Percentiles rank a stretch among this genome's conserved stretches.
Evolutionary conservation across 2,888 invertebrate species (phyloP).

Genomic region (Drosophila meridionalis): DNA sequence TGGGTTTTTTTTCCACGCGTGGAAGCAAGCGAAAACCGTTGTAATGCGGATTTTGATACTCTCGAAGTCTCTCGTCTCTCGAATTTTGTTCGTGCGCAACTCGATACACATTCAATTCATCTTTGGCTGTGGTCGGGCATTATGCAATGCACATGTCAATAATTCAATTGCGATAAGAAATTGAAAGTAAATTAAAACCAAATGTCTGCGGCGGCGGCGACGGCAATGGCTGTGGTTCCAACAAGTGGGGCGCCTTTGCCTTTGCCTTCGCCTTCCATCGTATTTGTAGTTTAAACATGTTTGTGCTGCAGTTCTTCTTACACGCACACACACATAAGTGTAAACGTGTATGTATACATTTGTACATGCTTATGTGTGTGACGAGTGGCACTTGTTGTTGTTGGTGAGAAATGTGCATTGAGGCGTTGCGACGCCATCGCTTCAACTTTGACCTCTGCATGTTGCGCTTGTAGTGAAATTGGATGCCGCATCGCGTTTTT

Average conservation of each 20-base stretch:
- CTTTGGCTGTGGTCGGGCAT: conserved; percentile 41
- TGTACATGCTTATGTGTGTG: not conserved
- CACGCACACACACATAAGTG: not conserved
- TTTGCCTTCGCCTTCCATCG: conserved; percentile 36
- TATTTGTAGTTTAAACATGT: conserved; percentile 58
- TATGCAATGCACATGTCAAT: conserved; percentile 69
- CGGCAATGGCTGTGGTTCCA: conserved; percentile 24
- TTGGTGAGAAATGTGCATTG: conserved; percentile 59
- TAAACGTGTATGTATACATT: not conserved
- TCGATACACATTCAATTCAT: conserved; percentile 29
- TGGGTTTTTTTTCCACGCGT: conserved; percentile 25
- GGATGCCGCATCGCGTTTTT: conserved; percentile 57
- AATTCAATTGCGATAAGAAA: conserved; percentile 76
- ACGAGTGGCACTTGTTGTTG: conserved; percentile 63
- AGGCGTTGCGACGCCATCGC: conserved; percentile 51
- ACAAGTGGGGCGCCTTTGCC: conserved; percentile 71
- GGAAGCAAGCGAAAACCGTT: conserved; percentile 9
- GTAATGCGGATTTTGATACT: conserved; percentile 12
- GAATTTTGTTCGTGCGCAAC: conserved; percentile 26
- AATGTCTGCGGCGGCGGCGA: conserved; percentile 51
- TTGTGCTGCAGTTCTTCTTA: conserved; percentile 46
- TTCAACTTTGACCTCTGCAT: conserved; percentile 75
- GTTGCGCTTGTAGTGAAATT: conserved; percentile 59
- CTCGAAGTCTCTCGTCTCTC: conserved; percentile 2
- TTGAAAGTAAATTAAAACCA: conserved; percentile 79